Evolutionary conservation across 2,113 vertebrate species (phyloP), one percentile per base, ranked within the genome.

Genomic region (Harpagus bidentatus): DNA sequence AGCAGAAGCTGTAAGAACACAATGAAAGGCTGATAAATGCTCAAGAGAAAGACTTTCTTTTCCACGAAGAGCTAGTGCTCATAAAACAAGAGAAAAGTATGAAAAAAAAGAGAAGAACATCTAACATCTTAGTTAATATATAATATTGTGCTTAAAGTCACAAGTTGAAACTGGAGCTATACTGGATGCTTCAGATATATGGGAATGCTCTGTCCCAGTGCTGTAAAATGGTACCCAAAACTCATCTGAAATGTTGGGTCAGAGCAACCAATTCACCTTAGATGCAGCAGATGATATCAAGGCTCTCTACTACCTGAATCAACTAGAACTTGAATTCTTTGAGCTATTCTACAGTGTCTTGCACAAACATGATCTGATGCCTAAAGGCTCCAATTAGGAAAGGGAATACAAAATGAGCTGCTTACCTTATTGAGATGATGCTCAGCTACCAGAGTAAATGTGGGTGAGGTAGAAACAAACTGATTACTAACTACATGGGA

Each of bases 391-490:
- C 59, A 81, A 4, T 96, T 88, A 97, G 82, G 72, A 97, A 97
- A 79, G 10, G 26, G 73, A 96, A 82, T 94, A 87, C 40, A 72
- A 91, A 95, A 88, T 48, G 76, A 92, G 90, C 85, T 83, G 63
- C 67, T 96, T 22, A 50, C 79, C 80, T 93, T 88, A 78, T 47
- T 90, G 90, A 80, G 79, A 88, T 94, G 85, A 48, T 95, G 67
- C 71, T 93, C 92, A 88, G 29, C 88, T 86, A 97, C 85, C 76
- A 73, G 50, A n/a, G n/a, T 92, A 92, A 97, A 95, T 88, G 81
- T 78, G 63, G 85, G 85, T 94, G 95, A 97, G 94, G 88, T 96
- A 86, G 85, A 97, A 96, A 92, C 38, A 58, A 73, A 66, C 58
- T 67, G 92, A 92, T 92, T 97, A 96, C 79, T 94, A 73, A 90